Evolutionary conservation across 2,888 invertebrate genomes (phyloP), one percentile per base, ranked within the genome.

Genomic region (Apamea anceps): DNA sequence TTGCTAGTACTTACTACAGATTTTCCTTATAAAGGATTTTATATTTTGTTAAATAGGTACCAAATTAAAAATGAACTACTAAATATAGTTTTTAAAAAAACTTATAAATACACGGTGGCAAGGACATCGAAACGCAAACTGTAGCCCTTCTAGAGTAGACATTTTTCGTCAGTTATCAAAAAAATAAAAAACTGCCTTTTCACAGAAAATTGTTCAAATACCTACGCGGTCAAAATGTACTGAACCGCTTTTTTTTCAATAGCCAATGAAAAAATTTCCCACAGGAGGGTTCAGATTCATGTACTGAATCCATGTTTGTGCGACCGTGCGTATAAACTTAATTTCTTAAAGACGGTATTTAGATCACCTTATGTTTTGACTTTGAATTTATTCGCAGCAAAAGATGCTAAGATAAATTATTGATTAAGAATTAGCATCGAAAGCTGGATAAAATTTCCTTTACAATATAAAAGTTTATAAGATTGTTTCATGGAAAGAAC

Each of bases 381-480:
- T 13, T 5, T 51, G 32, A 1, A 8, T 8, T 5, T 32, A 4
- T 8, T 12, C 13, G 2, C 5, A 32, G 13, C 48, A 21, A n/a
- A 28, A 2, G 0, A 21, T 13, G 1, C 12, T 3, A 28, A 51
- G 70, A 32, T 32, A 54, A 71, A 71, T 71, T 62, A 71, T 71
- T 62, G 45, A 57, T 60, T 57, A 25, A 48, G 4, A 71, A 57
- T n/a, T 72, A 13, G 28, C 25, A 72, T 48, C 18, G 28, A 72
- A 25, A 57, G 48, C 37, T 25, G 12, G 13, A 51, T 51, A 42
- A 42, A 51, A 42, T 45, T 28, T 79, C 21, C 67, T 65, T 62
- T 32, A 81, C 28, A 81, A 75, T 75, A 72, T 65, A 73, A 75
- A 83, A 73, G 77, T 82, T 76, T 76, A 25, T 37, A 72, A 72